Base-by-base conservation (phyloP, 2,113 vertebrate genomes). In the Halcyon senegalensis region DNA sequence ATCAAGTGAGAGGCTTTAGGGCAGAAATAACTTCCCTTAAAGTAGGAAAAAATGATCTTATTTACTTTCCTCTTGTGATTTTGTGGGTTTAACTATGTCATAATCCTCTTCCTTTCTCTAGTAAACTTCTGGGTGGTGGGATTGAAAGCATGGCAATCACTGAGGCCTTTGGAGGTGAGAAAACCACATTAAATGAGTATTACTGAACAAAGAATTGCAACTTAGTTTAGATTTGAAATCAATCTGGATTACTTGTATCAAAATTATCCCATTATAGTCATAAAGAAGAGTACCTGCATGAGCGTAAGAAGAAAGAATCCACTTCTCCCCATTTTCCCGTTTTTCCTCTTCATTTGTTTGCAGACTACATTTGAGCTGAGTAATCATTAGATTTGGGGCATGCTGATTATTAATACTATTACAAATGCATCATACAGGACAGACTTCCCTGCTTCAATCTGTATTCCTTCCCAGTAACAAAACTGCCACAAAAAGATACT, bases 141-240 rank as follows among this genome's bases (percentile, higher is more conserved):
- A 98, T 99, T 84, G 99, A 99, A 98, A 99, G 99, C 88, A 99
- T 99, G 99, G 99, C 99, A 68, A 99, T 99, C 95, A 99, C 99
- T 55, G 99, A 99, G 95, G 99, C 99, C 69, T 99, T 99, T 98
- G 99, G 99, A 98, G 99, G 99, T 99, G 95, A 97, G 98, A 93
- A 80, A 94, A 73, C 33, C n/a, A 48, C 28, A 17, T 84, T 82
- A 58, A 91, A 91, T 62, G 13, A 74, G 15, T 76, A 66, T 73
- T 75, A 68, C 30, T 6, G 30, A 84, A 80, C 66, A 73, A 68
- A 66, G 16, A 87, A 75, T 21, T 72, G 33, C 53, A 91, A 43
- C 11, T 75, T 79, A 31, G 21, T 67, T 90, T 70, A 37, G 16
- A 64, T 94, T 89, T 94, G 68, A 89, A 78, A 89, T 77, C n/a